Base-by-base conservation (phyloP, 2,797 vertebrate species). In the Anolis apletophallus region DNA sequence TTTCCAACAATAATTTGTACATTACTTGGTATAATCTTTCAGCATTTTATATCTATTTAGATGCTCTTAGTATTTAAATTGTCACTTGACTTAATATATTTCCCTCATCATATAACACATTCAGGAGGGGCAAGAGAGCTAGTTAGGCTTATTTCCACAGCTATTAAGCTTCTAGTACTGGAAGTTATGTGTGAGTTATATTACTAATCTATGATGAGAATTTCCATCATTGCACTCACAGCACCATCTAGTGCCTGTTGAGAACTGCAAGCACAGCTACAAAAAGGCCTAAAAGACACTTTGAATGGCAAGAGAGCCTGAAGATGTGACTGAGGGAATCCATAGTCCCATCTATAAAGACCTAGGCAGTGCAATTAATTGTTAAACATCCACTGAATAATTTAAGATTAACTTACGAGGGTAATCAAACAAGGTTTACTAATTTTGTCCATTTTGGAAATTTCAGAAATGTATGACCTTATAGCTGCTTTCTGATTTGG, bases 181-280 rank as follows among this genome's bases (percentile, higher is more conserved):
- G 52, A 34, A n/a, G 21, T 34, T 40, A 12, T 26, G 32, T 81
- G 32, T 29, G 12, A 78, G 26, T 9, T 16, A 46, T 6, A 26
- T 26, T 64, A 13, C 3, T 40, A 64, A 26, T 50, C 50, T 55
- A 6, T 50, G 29, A 73, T 7, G 13, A 73, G 11, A 46, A 68
- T 68, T 36, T 69, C 36, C 57, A 83, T 86, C 85, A 83, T 9
- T 80, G 21, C 19, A 67, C 69, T 52, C n/a, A 86, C n/a, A 89
- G 68, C 59, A 36, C 88, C 84, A 86, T 52, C 88, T 89, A 89
- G 69, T 80, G 88, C 17, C 76, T 69, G n/a, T 9, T 80, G 4
- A 61, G 57, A 71, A 78, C 21, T 55, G 54, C 8, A 21, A 75
- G 3, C 14, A 32, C 40, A 76, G 52, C n/a, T 57, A 36, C 50